These are phyloP conservation scores for Sebastes variabilis DNA, from an alignment of 2,797 vertebrate species.

Conservation along the genomic window DNA sequence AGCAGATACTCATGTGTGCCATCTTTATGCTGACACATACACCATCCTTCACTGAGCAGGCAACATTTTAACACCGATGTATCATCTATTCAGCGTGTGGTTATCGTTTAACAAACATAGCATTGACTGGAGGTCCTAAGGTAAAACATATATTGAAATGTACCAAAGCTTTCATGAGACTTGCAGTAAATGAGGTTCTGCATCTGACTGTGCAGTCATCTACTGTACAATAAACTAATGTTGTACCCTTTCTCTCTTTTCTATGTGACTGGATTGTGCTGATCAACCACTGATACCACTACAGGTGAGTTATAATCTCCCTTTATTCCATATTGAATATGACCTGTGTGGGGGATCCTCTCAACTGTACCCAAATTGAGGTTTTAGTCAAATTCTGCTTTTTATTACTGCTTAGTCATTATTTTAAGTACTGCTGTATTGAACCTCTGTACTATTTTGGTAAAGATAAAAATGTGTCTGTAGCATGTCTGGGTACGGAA, in stretches of 20 bases:
- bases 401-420: background rate
- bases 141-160: background rate
- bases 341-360: background rate
- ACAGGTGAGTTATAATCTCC: constrained; percentile 37
- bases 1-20: background rate
- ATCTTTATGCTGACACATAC: background rate
- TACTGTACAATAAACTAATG: background rate
- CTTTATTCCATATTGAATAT: background rate
- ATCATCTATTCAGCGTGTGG: background rate
- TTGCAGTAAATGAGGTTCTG: background rate
- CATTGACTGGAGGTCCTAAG: background rate
- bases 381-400: background rate
- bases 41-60: background rate
- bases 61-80: constrained; percentile 1
- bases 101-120: constrained; percentile 1
- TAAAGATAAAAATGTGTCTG: background rate
- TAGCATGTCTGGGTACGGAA: background rate
- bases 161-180: background rate
- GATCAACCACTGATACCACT: background rate
- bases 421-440: background rate
- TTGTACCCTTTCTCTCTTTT: constrained; percentile 5
- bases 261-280: constrained; percentile 33
- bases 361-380: background rate
- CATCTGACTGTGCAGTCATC: background rate
- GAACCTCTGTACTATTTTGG: background rate